These are phyloP conservation scores for Acinonyx jubatus DNA, from an alignment of 2,113 vertebrate species.

Conservation along the genomic window DNA sequence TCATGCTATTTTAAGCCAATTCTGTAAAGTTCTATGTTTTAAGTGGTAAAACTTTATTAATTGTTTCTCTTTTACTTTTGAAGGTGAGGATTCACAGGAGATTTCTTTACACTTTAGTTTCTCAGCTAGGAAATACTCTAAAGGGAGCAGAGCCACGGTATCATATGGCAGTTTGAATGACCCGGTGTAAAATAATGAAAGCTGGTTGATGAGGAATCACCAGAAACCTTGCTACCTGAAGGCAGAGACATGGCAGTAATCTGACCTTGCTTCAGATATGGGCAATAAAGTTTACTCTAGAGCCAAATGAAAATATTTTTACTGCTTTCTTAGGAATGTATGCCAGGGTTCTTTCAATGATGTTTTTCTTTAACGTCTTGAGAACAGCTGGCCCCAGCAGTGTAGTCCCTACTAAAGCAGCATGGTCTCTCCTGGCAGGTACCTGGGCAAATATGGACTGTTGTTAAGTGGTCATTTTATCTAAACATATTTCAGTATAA, in stretches of 20 bases:
- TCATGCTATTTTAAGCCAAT: neutral
- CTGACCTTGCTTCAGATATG: neutral
- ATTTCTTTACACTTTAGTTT: neutral
- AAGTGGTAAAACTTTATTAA: neutral
- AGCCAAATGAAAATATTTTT: neutral
- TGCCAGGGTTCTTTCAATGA: neutral
- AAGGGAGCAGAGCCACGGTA: neutral
- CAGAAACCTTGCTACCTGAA: neutral
- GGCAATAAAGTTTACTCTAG: neutral
- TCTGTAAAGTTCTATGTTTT: neutral
- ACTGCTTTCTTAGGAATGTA: neutral
- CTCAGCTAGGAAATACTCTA: neutral
- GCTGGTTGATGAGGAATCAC: neutral
- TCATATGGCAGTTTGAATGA: neutral
- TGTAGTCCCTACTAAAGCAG: neutral
- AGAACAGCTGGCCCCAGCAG: neutral
- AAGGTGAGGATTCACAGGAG: neutral
- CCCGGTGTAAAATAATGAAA: neutral
- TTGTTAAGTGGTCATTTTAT: neutral
- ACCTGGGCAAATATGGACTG: neutral
- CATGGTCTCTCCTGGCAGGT: neutral
- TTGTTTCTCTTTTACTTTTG: neutral
- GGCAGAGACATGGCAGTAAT: neutral
- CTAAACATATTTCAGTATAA: neutral
- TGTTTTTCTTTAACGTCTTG: neutral